Percentiles rank a stretch among this genome's conserved stretches.
Conservation (phyloP, 2,888 invertebrate species). For the Dendrolimus pini region DNA sequence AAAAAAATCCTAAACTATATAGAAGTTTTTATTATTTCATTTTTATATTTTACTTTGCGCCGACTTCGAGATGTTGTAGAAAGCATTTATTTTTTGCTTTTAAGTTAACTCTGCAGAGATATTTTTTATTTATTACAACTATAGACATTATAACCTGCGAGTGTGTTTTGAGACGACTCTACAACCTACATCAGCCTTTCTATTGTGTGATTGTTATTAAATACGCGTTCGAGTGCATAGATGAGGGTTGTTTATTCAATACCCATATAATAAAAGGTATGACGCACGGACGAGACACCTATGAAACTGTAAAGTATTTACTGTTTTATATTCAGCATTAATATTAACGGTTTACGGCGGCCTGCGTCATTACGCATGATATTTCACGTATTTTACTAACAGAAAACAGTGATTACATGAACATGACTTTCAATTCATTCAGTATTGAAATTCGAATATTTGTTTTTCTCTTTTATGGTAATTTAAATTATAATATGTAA, state of each 20-base stretch:
- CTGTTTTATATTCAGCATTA: conserved; percentile 68
- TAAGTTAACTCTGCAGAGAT: too few species aligned
- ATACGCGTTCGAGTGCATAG: neutral
- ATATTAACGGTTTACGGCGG: conserved; percentile 55
- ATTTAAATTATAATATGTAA: conserved; percentile 1
- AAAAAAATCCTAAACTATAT: too few species aligned
- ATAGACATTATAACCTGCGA: too few species aligned
- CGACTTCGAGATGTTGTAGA: too few species aligned
- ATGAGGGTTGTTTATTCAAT: conserved; percentile 20
- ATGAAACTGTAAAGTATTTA: conserved; percentile 25
- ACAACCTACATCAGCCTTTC: neutral
- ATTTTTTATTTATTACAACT: too few species aligned
- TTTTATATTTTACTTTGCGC: too few species aligned
- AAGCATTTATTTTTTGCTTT: too few species aligned
- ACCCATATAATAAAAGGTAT: conserved; percentile 15
- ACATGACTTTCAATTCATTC: conserved; percentile 40
- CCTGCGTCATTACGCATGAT: conserved; percentile 46
- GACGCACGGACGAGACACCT: conserved; percentile 18
- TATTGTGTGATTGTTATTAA: neutral
- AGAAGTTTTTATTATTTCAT: too few species aligned
- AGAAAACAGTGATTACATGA: conserved; percentile 31
- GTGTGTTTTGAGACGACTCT: too few species aligned
- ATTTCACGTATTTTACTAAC: conserved; percentile 57
- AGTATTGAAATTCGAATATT: conserved; percentile 38
- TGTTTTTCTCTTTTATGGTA: conserved; percentile 21